Base-by-base conservation (phyloP, 2,888 invertebrate genomes). In the Melanchra persicariae region DNA sequence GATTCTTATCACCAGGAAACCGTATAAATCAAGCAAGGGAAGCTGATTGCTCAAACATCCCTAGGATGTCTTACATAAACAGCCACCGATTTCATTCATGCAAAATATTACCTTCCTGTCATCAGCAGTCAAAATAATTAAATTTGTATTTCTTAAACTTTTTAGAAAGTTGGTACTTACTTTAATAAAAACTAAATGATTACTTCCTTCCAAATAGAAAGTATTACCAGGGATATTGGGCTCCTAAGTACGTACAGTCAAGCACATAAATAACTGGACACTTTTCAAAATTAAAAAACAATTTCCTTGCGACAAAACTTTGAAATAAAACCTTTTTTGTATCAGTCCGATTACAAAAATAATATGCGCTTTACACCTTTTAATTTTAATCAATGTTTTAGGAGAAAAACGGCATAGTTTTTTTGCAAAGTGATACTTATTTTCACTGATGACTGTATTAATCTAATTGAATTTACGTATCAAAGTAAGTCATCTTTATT, bases 181-280 rank as follows among this genome's bases (percentile, higher is more conserved):
- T 73, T 63, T 52, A 70, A 82, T 74, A 81, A 81, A 63, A 62
- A 62, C 77, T 81, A 82, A 88, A 73, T 85, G 87, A 89, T 89
- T 80, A 83, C 89, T 91, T 92, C 91, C 91, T 91, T 86, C 83
- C 34, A 84, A 86, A 75, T 88, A 89, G 90, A 91, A 91, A 91
- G 89, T 76, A 84, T 58, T 61, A 80, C 65, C 75, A 74, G 85
- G 87, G 84, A 85, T 85, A 81, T 80, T 74, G 68, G 40, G 40
- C 62, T 49, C 61, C 60, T 75, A 65, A 64, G 37, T 76, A 63
- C 12, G 74, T 81, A 75, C 54, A 59, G 45, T 74, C 30, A 40
- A 0, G 8, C 1, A n/a, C 57, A 47, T 15, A 26, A 19, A 51
- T 12, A 51, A 24, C 10, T 57, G 3, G 0, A 7, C 10, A 17